Conservation (phyloP, 2,888 invertebrate species). For the Glaucopsyche alexis region DNA sequence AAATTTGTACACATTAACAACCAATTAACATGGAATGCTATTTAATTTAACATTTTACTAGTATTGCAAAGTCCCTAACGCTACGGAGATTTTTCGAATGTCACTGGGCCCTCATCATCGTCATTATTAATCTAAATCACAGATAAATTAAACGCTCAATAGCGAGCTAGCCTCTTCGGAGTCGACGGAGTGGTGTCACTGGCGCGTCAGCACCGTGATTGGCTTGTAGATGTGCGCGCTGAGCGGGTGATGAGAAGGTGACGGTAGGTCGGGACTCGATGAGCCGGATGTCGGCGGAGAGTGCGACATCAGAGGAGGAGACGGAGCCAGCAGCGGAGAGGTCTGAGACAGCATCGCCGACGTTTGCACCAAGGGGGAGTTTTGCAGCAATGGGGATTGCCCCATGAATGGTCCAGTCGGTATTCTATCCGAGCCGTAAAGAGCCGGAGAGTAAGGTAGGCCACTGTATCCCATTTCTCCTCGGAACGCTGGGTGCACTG, state of each 20-base stretch:
- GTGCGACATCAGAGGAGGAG: constrained; percentile 62
- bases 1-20: constrained; percentile 25
- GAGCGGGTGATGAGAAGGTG: constrained; percentile 63
- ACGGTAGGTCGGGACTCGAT: constrained; percentile 67
- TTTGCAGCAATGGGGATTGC: constrained; percentile 56
- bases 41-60: constrained; percentile 23
- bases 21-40: constrained; percentile 26
- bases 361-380: constrained; percentile 47
- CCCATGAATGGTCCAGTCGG: constrained; percentile 57
- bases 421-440: constrained; percentile 58
- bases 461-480: constrained; percentile 64
- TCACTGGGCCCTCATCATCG: constrained; percentile 30
- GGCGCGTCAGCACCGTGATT: constrained; percentile 78
- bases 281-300: constrained; percentile 64
- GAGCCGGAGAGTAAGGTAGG: constrained; percentile 63
- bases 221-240: constrained; percentile 77
- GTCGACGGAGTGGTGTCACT: constrained; percentile 51
- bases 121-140: constrained; percentile 70
- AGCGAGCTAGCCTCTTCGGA: constrained; percentile 49
- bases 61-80: constrained; percentile 28
- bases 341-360: constrained; percentile 55
- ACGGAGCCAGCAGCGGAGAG: constrained; percentile 61
- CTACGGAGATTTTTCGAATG: constrained; percentile 29
- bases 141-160: constrained; percentile 57
- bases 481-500: constrained; percentile 76